A percentile compares a stretch with the other conserved stretches of the same genome.
These are phyloP conservation scores for Drosophila nigritarsus DNA, from an alignment of 2,888 invertebrate genomes.

Conservation along the genomic window DNA sequence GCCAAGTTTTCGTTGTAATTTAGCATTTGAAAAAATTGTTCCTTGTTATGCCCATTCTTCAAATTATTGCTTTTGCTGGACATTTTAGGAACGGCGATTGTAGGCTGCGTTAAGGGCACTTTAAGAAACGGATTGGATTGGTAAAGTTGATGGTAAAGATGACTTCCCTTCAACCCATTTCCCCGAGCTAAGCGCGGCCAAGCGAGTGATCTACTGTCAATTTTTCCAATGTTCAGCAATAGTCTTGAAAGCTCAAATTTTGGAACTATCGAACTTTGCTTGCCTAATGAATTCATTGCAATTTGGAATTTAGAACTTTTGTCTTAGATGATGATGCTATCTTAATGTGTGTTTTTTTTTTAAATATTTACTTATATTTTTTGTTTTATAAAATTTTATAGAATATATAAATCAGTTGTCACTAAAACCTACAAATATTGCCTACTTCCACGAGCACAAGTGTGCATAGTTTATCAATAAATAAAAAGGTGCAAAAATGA, in stretches of 20 bases:
- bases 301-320: slow-evolving; percentile 35
- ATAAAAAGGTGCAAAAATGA: neutral
- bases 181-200: slow-evolving; percentile 27
- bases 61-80: no score
- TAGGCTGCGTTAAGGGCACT: slow-evolving; percentile 1
- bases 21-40: slow-evolving; percentile 21
- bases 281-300: slow-evolving; percentile 18
- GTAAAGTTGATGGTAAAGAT: neutral
- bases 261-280: neutral
- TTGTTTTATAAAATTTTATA: slow-evolving; percentile 4
- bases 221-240: slow-evolving; percentile 21
- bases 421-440: neutral
- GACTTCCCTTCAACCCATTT: neutral
- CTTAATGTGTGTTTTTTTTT: neutral
- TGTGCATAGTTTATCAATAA: neutral
- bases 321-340: neutral
- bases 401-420: slow-evolving; percentile 14
- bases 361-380: slow-evolving; percentile 5
- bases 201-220: slow-evolving; percentile 21
- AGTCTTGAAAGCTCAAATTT: slow-evolving; percentile 8
- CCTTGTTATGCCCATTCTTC: slow-evolving; percentile 9
- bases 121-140: neutral
- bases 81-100: neutral
- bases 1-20: slow-evolving; percentile 3
- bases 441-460: slow-evolving; percentile 3